These are phyloP conservation scores for Rhinopomastus cyanomelas DNA, from an alignment of 2,113 vertebrate species.

Conservation along the genomic window DNA sequence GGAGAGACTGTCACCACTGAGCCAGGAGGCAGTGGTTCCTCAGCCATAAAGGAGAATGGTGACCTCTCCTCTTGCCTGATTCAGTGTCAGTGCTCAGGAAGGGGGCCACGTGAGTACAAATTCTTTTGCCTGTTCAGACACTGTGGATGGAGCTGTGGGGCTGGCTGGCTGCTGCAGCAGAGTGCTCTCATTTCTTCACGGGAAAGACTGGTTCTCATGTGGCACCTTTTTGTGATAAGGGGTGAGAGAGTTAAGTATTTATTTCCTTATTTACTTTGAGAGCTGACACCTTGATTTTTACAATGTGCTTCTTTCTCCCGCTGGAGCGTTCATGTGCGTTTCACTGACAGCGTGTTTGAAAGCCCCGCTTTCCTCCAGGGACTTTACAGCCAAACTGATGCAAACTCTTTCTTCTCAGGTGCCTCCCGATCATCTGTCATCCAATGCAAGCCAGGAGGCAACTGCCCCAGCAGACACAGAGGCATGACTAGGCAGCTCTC, in stretches of 20 bases:
- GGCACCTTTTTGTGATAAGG: neutral
- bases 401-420: conserved; percentile 77
- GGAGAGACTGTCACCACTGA: neutral
- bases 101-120: conserved; percentile 51
- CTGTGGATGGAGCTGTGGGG: neutral
- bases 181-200: conserved; percentile 1
- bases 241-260: conserved; percentile 36
- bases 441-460: conserved; percentile 80
- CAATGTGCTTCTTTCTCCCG: neutral
- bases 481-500: conserved; percentile 79
- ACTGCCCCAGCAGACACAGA: conserved; percentile 77
- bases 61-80: conserved; percentile 2
- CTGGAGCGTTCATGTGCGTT: neutral
- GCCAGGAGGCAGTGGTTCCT: neutral
- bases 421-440: conserved; percentile 78
- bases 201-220: neutral
- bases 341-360: conserved; percentile 26
- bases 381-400: conserved; percentile 59
- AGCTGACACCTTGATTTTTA: conserved; percentile 25
- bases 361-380: conserved; percentile 32
- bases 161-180: neutral
- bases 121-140: neutral
- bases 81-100: conserved; percentile 31
- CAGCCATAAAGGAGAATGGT: neutral
- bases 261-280: conserved; percentile 11